Evolutionary conservation across 2,888 invertebrate genomes (phyloP).

Genomic region (Auanema freiburgensis): DNA sequence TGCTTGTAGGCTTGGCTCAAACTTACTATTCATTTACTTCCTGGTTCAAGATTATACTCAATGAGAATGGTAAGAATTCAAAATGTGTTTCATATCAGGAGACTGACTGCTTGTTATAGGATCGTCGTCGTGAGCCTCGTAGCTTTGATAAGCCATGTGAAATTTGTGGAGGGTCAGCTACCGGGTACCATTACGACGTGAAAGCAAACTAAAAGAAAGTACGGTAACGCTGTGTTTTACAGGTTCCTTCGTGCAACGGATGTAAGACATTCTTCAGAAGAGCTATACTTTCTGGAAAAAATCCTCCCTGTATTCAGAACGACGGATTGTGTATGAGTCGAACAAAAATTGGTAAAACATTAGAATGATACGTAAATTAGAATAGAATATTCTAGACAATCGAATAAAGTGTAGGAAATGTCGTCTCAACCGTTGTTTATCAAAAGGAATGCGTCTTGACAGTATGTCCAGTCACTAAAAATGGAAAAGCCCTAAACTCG

Average conservation of each 20-base stretch:
- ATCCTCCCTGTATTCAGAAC: slow-evolving; percentile 6
- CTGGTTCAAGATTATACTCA: too few relatives aligned
- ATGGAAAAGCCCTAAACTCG: too few relatives aligned
- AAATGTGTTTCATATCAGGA: too few relatives aligned
- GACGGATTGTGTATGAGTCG: slow-evolving; percentile 9
- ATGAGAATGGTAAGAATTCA: too few relatives aligned
- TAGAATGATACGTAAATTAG: too few relatives aligned
- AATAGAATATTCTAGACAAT: background rate
- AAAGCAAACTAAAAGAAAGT: background rate
- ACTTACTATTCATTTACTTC: too few relatives aligned
- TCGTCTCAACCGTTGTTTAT: too few relatives aligned
- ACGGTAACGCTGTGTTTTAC: background rate
- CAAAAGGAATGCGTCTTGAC: too few relatives aligned
- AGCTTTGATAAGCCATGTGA: slow-evolving; percentile 38
- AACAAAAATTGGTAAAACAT: background rate
- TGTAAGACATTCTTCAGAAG: slow-evolving; percentile 46
- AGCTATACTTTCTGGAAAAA: slow-evolving; percentile 14
- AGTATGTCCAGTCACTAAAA: too few relatives aligned
- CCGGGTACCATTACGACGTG: slow-evolving; percentile 49
- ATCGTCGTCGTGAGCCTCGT: slow-evolving; percentile 15
- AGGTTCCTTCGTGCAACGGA: slow-evolving; percentile 42
- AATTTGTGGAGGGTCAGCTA: slow-evolving; percentile 33
- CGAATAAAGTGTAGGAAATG: too few relatives aligned
- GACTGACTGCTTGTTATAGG: too few relatives aligned
- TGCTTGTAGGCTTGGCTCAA: too few relatives aligned